Percentiles rank a stretch among this genome's conserved stretches.
These are phyloP conservation scores for Antheraea pernyi DNA, from an alignment of 1,140 invertebrate genomes.

Conservation along the genomic window DNA sequence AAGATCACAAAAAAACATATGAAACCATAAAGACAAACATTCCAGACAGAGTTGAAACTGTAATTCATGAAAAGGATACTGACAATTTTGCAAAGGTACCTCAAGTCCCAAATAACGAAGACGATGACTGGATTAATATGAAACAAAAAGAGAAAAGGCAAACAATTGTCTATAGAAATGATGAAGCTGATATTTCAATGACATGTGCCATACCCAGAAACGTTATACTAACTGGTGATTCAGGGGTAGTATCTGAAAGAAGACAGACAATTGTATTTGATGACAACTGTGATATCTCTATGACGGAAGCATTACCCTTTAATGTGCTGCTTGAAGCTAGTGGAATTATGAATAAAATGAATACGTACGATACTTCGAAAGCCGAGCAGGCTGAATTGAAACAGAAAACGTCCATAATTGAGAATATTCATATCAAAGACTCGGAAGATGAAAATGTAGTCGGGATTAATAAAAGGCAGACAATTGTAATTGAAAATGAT, in stretches of 20 bases:
- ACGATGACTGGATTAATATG: neutral
- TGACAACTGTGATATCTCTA: constrained; percentile 29
- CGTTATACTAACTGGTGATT: constrained; percentile 8
- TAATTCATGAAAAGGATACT: neutral
- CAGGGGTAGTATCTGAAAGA: constrained; percentile 10
- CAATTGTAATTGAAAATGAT: no score
- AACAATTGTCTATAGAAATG: constrained; percentile 22
- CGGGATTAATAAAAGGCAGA: no score
- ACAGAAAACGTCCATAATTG: neutral
- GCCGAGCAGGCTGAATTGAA: neutral
- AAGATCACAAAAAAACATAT: neutral
- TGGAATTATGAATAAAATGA: neutral
- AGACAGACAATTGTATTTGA: constrained; percentile 22
- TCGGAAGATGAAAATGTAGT: no score
- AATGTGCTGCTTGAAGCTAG: constrained; percentile 6
- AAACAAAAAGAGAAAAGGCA: constrained; percentile 14
- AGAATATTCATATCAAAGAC: neutral
- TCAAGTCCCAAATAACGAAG: neutral
- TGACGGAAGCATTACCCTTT: constrained; percentile 32
- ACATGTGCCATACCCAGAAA: constrained; percentile 24
- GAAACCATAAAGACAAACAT: neutral
- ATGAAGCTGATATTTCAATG: constrained; percentile 13
- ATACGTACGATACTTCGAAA: neutral
- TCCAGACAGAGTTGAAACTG: neutral
- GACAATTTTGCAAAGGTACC: neutral